A percentile compares a stretch with the other conserved stretches of the same genome.
phyloP scores from a whole-genome alignment of 2,797 vertebrate genomes.

The Capromys pilorides region DNA sequence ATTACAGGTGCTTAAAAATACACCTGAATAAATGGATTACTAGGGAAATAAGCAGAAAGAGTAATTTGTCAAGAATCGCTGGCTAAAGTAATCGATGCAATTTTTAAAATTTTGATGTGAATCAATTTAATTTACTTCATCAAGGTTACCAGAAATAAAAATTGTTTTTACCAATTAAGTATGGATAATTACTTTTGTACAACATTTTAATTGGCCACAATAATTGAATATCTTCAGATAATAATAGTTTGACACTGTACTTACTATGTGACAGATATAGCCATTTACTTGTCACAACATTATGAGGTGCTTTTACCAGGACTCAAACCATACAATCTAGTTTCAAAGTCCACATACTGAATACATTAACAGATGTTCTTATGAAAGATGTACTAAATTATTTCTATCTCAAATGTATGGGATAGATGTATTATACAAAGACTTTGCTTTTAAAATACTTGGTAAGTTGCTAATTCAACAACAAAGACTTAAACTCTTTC shows the following conservation, averaged over 20 bases:
- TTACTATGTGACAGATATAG: neutral
- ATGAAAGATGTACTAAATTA: too few relatives aligned
- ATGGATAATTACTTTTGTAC: slow-evolving; percentile 25
- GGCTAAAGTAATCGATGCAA: neutral
- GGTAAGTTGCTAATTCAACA: neutral
- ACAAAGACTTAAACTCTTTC: neutral
- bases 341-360: neutral
- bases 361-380: neutral
- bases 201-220: neutral
- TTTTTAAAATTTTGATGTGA: slow-evolving; percentile 16
- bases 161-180: neutral
- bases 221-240: slow-evolving; percentile 27
- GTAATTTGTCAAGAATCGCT: slow-evolving; percentile 37
- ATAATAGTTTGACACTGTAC: neutral
- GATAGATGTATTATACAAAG: neutral
- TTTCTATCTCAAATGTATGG: neutral
- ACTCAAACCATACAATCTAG: neutral
- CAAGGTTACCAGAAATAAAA: neutral
- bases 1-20: slow-evolving; percentile 47
- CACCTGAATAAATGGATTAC: neutral
- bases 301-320: neutral
- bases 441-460: neutral
- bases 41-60: neutral
- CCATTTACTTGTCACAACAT: neutral
- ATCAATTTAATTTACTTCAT: neutral